phyloP scores from a whole-genome alignment of 2,888 invertebrate species.

The Torymus tubicola region DNA sequence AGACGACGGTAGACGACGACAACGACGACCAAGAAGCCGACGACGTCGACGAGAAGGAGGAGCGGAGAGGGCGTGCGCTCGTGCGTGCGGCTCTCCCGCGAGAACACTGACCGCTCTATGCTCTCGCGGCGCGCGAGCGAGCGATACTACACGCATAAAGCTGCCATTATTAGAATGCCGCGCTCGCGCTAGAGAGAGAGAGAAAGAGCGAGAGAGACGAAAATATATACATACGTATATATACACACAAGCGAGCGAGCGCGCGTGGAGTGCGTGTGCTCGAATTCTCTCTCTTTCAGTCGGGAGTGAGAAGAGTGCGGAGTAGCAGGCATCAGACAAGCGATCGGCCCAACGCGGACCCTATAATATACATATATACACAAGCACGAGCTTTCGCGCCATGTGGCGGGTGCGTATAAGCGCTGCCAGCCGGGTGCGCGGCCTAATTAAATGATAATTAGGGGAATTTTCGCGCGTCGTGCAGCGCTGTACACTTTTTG shows the following conservation, averaged over 20 bases:
- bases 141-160: slow-evolving; percentile 63
- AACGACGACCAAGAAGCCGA: background rate
- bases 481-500: slow-evolving; percentile 14
- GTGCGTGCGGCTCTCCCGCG: slow-evolving; percentile 5
- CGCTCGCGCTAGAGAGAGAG: slow-evolving; percentile 54
- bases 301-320: slow-evolving; percentile 6
- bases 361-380: background rate
- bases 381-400: slow-evolving; percentile 59
- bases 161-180: slow-evolving; percentile 72
- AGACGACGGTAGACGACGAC: background rate
- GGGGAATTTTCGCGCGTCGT: slow-evolving; percentile 50
- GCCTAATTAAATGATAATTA: slow-evolving; percentile 67
- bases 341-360: background rate
- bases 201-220: background rate
- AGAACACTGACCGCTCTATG: slow-evolving; percentile 58
- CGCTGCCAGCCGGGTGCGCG: slow-evolving; percentile 63
- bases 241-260: background rate
- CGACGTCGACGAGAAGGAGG: background rate
- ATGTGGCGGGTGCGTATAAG: slow-evolving; percentile 65
- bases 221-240: background rate
- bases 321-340: no score
- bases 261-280: background rate
- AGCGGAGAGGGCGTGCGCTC: background rate
- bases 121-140: background rate
- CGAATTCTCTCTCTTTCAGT: slow-evolving; percentile 1